Base-by-base conservation (phyloP, 1,140 invertebrate genomes). In the Magallana gigas region DNA sequence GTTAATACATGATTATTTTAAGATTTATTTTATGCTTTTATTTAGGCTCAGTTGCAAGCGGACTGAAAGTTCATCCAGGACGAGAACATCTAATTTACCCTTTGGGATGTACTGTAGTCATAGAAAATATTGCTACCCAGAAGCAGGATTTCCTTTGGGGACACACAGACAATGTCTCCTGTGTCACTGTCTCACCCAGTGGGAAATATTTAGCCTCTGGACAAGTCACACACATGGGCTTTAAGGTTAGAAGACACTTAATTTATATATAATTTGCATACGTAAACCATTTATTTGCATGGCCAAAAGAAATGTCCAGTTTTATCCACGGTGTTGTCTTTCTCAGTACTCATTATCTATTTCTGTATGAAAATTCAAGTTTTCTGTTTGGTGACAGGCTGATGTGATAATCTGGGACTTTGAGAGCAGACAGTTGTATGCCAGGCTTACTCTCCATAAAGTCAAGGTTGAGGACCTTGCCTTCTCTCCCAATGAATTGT, bases 331-430 rank as follows among this genome's bases (percentile, higher is more conserved):
- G 36, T 48, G 36, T 48, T 80, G 48, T 14, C 76, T 7, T 29
- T 56, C 23, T 23, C 8, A 36, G 18, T 29, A 36, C 0, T 80
- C n/a, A 14, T 23, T 11, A 16, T 14, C 0, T 12, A 14, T 29
- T 80, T 23, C 23, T 48, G 7, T 48, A 48, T 48, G 36, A 48
- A 48, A 48, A 48, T 48, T 48, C 5, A 48, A 48, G 5, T 48
- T 62, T 85, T 84, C 48, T 85, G 59, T 84, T 82, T 85, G 14
- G 83, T 94, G 91, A 83, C 88, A 97, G 96, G 97, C 98, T 7
- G 96, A 96, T 88, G 97, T 98, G 0, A 98, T 98, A 90, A 93
- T 99, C 18, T 99, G 98, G 98, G 96, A 98, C 92, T 98, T 97
- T 92, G 95, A 96, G 8, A 95, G 95, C 12, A 87, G 57, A 80